Evolutionary conservation across 1,140 invertebrate genomes (phyloP).

Genomic region (Plectrocnemia conspersa): DNA sequence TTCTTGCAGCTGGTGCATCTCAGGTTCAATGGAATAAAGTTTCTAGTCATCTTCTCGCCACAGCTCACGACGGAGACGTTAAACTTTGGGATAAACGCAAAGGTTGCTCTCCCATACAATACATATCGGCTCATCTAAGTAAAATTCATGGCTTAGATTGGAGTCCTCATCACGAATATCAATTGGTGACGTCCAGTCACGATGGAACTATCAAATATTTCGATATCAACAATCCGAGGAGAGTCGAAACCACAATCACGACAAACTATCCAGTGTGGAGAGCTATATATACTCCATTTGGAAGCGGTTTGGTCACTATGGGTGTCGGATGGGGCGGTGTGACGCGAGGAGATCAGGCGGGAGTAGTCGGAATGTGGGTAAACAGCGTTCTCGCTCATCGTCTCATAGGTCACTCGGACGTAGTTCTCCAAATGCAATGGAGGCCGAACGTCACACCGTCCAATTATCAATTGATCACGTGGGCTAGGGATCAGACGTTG

Average conservation of each 20-base stretch:
- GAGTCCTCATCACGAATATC: slow-evolving; percentile 80
- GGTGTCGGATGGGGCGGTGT: slow-evolving; percentile 53
- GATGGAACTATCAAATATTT: slow-evolving; percentile 94
- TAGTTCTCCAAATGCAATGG: slow-evolving; percentile 94
- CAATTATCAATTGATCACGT: slow-evolving; percentile 88
- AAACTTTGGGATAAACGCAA: slow-evolving; percentile 94
- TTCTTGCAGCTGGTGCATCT: slow-evolving; percentile 81
- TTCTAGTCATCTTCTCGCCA: slow-evolving; percentile 77
- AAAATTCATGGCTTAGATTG: slow-evolving; percentile 93
- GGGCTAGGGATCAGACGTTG: slow-evolving; percentile 90
- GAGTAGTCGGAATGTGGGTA: slow-evolving; percentile 50
- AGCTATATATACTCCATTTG: slow-evolving; percentile 89
- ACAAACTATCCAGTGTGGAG: slow-evolving; percentile 89
- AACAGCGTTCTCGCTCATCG: slow-evolving; percentile 44
- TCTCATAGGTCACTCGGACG: slow-evolving; percentile 89
- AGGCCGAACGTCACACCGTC: slow-evolving; percentile 59
- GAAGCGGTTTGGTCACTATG: slow-evolving; percentile 85
- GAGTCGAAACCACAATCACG: slow-evolving; percentile 75
- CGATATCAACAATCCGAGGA: slow-evolving; percentile 78
- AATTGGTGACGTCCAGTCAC: slow-evolving; percentile 88
- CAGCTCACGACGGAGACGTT: slow-evolving; percentile 91
- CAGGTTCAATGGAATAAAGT: slow-evolving; percentile 93
- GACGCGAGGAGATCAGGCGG: slow-evolving; percentile 48
- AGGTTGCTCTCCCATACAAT: slow-evolving; percentile 79
- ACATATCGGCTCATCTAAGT: slow-evolving; percentile 88